Evolutionary conservation across 2,797 vertebrate genomes (phyloP), one percentile per base, ranked within the genome.

Genomic region (Trematomus bernacchii): DNA sequence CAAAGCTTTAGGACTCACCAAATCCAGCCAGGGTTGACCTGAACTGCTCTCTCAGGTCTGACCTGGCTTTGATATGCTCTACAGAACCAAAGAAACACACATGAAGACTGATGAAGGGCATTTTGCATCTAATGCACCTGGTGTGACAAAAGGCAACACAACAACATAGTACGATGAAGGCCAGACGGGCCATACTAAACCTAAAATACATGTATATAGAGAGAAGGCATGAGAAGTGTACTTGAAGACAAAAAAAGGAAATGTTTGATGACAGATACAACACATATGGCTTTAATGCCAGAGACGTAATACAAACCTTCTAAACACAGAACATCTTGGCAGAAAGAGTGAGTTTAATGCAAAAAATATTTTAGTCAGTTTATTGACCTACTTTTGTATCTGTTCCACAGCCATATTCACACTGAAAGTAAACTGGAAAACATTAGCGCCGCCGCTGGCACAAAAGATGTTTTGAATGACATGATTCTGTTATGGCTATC

Each of bases 21-120:
- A 80, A 94, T 93, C 93, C 93, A 94, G 58, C 93, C 93, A 86
- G 93, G 93, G 82, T 94, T 94, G 83, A 94, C 92, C 90, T 93
- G 91, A 85, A 88, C 70, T 66, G 83, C 66, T 72, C 50, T 88
- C 53, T 79, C 76, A 86, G 87, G 80, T 74, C 50, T 88, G 77
- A 84, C 67, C 90, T 89, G 85, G 73, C 72, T 83, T 82, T 82
- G 69, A 91, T 65, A 65, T 10, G 7, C 18, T 89, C 92, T 93
- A 88, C 16, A 83, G 66, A 88, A 85, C 66, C 83, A 88, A 78
- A 86, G 53, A 85, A 54, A 82, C 18, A 91, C 58, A 88, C 46
- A 93, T 71, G 6, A 52, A 73, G 60, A 62, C 51, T 13, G 14
- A 85, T 79, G 3, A 82, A 73, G 3, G n/a, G 27, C 0, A 44